Evolutionary conservation across 2,888 invertebrate species (phyloP), one percentile per base, ranked within the genome.

Genomic region (Aethes cnicana): DNA sequence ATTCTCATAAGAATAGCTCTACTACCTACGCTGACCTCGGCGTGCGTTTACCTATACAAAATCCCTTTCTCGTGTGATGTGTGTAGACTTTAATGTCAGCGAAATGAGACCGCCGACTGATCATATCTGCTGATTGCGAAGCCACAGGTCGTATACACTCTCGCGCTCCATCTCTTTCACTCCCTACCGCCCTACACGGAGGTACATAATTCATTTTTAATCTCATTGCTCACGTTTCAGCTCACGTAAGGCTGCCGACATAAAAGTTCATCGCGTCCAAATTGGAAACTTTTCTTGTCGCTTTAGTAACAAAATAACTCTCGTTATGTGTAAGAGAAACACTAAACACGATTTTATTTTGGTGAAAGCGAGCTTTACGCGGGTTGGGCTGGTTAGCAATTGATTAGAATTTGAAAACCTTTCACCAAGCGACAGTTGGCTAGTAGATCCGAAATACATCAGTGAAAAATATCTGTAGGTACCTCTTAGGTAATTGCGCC

Each of bases 201-300:
- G 63, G 64, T 75, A 77, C 77, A 80, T 84, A 82, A 84, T 85
- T 85, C 81, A 85, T 85, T 83, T 86, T 84, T 83, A 86, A 85
- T 84, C 82, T 81, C 74, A 81, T 84, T 77, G 78, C 83, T 84
- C 76, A 73, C 77, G 77, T 84, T 85, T 84, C 86, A 79, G 75
- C 78, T 85, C 86, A 87, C 86, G 86, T 87, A 82, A 79, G 69
- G 73, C 76, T 70, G 74, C 74, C 77, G 77, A 81, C 85, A 81
- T 87, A 86, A 86, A 87, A 87, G 81, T 84, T 82, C 76, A 76
- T 80, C 76, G 70, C 74, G 73, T 72, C 72, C 73, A 77, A 85
- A 85, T 84, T 84, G 84, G 81, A 77, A 83, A 78, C 72, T 70
- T 73, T 71, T 79, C 75, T 70, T 75, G 74, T 73, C 70, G 67